Percentiles rank a stretch among this genome's conserved stretches.
Evolutionary conservation across 2,113 vertebrate genomes (phyloP).

Genomic region (Vulpes lagopus): DNA sequence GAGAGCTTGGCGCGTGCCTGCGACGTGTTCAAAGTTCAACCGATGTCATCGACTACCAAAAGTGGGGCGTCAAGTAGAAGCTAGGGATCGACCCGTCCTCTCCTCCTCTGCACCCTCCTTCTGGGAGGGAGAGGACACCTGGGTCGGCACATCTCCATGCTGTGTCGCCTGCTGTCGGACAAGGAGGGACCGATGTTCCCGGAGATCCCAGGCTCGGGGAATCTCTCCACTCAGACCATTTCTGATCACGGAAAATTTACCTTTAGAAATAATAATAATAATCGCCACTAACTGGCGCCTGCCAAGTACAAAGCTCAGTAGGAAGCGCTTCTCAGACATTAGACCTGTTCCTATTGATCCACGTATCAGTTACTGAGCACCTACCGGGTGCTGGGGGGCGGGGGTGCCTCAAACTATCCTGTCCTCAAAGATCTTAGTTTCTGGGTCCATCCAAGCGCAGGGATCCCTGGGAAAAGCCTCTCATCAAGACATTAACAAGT

Average conservation of each 20-base stretch:
- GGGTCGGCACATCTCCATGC: neutral
- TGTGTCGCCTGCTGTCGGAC: neutral
- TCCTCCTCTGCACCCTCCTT: neutral
- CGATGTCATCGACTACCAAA: neutral
- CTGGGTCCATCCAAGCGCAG: neutral
- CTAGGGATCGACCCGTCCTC: neutral
- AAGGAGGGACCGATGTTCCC: neutral
- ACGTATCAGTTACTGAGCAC: neutral
- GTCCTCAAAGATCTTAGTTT: neutral
- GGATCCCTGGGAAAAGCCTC: slow-evolving; percentile 42
- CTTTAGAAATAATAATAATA: neutral
- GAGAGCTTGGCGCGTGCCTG: neutral
- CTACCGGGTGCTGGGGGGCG: neutral
- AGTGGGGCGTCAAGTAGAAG: neutral
- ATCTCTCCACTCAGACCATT: neutral
- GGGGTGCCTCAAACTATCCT: neutral
- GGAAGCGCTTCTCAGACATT: neutral
- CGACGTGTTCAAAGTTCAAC: neutral
- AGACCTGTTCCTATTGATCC: neutral
- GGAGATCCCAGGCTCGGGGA: neutral
- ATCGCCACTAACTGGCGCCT: neutral
- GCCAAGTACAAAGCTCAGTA: neutral
- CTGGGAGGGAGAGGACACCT: neutral
- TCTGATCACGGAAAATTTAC: neutral
- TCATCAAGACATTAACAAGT: slow-evolving; percentile 61